Percentiles rank a stretch among this genome's conserved stretches.
Evolutionary conservation across 2,113 vertebrate species (phyloP).

Genomic region (Oriolus oriolus): DNA sequence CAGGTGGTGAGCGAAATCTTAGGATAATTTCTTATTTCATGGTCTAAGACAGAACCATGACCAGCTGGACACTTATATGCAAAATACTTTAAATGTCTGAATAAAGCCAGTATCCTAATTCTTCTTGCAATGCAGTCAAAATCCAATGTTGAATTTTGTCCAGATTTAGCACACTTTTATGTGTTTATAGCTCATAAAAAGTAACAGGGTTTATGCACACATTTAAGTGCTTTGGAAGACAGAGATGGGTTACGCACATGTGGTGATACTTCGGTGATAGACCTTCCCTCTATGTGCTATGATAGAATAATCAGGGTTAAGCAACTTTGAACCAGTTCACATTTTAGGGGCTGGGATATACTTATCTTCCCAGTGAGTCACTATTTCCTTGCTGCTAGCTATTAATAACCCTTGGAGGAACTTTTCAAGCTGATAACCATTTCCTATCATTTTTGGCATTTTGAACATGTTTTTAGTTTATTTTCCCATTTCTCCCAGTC

Average conservation of each 20-base stretch:
- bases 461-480: conserved; percentile 42
- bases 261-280: neutral
- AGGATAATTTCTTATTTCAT: neutral
- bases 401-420: conserved; percentile 59
- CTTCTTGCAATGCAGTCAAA: neutral
- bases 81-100: neutral
- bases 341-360: neutral
- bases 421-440: conserved; percentile 63
- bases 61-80: neutral
- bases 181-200: neutral
- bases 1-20: neutral
- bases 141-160: neutral
- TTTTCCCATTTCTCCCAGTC: conserved; percentile 62
- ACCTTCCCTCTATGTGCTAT: neutral
- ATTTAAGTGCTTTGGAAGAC: neutral
- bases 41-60: neutral
- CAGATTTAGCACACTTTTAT: neutral
- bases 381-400: conserved; percentile 51
- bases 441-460: conserved; percentile 62
- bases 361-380: conserved; percentile 37
- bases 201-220: neutral
- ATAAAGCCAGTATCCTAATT: neutral
- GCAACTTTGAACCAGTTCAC: conserved; percentile 8
- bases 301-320: conserved; percentile 15
- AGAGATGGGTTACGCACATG: neutral